Evolutionary conservation across 2,797 vertebrate genomes (phyloP).

Genomic region (Carapus acus): DNA sequence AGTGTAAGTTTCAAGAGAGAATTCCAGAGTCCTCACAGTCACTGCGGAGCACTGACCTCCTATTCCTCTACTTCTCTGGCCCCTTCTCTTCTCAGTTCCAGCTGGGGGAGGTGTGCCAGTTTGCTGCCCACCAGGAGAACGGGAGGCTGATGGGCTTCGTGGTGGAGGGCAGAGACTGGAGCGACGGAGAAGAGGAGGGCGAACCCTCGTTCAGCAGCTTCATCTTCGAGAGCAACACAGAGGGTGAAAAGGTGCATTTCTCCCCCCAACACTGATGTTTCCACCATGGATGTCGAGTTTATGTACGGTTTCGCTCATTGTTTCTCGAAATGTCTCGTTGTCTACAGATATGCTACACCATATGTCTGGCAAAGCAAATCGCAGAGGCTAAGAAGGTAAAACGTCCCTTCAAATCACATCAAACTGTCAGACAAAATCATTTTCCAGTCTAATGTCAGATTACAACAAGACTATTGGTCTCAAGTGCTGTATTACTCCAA

Average conservation of each 20-base stretch:
- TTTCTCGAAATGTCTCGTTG: slow-evolving; percentile 13
- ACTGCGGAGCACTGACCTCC: background rate
- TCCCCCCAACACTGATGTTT: background rate
- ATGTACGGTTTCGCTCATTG: background rate
- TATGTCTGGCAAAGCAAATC: slow-evolving; percentile 92
- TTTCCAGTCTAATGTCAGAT: no score
- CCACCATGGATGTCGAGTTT: background rate
- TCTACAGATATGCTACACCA: slow-evolving; percentile 91
- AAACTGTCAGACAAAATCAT: no score
- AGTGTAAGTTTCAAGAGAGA: slow-evolving; percentile 77
- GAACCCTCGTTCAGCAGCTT: slow-evolving; percentile 82
- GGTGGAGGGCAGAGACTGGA: slow-evolving; percentile 75
- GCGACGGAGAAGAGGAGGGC: slow-evolving; percentile 64
- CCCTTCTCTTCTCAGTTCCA: slow-evolving; percentile 76
- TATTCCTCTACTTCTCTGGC: background rate
- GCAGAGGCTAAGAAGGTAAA: slow-evolving; percentile 90
- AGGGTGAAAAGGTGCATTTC: slow-evolving; percentile 88
- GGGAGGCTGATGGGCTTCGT: slow-evolving; percentile 91
- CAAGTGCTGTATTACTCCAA: no score
- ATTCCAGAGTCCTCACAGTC: background rate
- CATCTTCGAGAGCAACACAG: slow-evolving; percentile 95
- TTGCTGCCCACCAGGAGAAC: slow-evolving; percentile 94
- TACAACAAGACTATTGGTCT: no score
- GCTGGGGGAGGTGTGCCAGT: slow-evolving; percentile 84
- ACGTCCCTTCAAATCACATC: background rate